A percentile compares a stretch with the other conserved stretches of the same genome.
Evolutionary conservation across 2,888 invertebrate species (phyloP).

Genomic region (Sarcophaga caerulescens): DNA sequence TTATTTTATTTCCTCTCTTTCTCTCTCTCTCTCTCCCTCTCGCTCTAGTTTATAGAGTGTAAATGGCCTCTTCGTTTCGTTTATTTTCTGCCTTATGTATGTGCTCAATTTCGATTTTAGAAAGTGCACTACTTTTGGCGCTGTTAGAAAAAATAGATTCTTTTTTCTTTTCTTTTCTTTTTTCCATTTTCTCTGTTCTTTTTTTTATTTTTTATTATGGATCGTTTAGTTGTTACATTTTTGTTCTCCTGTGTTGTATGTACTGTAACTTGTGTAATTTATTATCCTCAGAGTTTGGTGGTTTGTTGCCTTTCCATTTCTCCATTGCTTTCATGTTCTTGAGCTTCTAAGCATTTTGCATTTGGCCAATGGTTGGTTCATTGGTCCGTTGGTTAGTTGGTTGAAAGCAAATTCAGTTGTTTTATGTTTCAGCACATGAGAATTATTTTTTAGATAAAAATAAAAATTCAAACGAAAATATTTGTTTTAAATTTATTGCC

Average conservation of each 20-base stretch:
- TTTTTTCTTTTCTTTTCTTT: background rate
- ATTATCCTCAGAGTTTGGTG: constrained; percentile 29
- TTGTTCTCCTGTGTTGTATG: background rate
- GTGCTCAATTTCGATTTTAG: background rate
- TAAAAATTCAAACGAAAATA: constrained; percentile 40
- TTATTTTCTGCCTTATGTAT: constrained; percentile 40
- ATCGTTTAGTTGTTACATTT: background rate
- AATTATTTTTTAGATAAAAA: constrained; percentile 37
- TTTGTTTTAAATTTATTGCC: constrained; percentile 54
- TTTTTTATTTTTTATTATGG: no score
- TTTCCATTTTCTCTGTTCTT: constrained; percentile 6
- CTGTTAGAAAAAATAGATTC: constrained; percentile 20
- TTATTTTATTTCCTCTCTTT: constrained; percentile 1
- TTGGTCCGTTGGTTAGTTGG: background rate
- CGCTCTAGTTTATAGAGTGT: constrained; percentile 6
- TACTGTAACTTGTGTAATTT: constrained; percentile 38
- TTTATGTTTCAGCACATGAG: constrained; percentile 9
- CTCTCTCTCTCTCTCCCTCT: background rate
- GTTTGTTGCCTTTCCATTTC: background rate
- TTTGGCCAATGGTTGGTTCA: background rate
- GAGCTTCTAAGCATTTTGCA: constrained; percentile 6
- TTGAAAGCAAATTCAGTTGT: constrained; percentile 5
- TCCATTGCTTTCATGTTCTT: background rate
- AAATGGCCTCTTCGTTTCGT: constrained; percentile 42
- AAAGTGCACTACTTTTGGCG: constrained; percentile 16